phyloP scores from a whole-genome alignment of 2,888 invertebrate genomes.

The Temnothorax ravouxi region DNA sequence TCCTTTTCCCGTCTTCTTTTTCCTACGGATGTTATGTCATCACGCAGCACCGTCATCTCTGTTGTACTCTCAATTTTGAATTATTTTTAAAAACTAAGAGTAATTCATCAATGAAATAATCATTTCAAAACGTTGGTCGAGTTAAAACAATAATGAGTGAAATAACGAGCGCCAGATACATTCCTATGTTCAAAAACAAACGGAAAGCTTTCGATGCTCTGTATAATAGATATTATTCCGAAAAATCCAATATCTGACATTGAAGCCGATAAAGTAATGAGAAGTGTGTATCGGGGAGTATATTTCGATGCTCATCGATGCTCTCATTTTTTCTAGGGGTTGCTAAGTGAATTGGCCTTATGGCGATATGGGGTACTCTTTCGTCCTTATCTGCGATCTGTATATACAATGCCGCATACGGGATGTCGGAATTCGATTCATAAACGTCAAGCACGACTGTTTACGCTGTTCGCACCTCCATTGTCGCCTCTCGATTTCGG shows the following conservation, averaged over 20 bases:
- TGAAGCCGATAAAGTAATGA: neutral
- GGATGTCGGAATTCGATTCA: conserved; percentile 80
- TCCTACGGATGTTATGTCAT: neutral
- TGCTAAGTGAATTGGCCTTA: conserved; percentile 2
- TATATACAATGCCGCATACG: conserved; percentile 17
- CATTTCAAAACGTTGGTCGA: neutral
- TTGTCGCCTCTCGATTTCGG: conserved; percentile 59
- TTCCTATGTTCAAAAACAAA: neutral
- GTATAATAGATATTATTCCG: neutral
- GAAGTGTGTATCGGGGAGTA: neutral
- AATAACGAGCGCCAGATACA: neutral
- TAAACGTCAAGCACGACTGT: conserved; percentile 76
- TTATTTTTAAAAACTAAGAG: neutral
- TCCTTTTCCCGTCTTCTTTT: neutral
- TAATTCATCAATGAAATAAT: neutral
- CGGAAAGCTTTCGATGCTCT: neutral
- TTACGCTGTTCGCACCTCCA: conserved; percentile 62
- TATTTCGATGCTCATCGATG: neutral
- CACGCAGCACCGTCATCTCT: neutral
- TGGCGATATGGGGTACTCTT: conserved; percentile 4
- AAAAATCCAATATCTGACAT: neutral
- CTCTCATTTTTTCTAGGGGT: conserved; percentile 3
- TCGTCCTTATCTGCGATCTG: conserved; percentile 42
- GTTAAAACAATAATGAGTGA: neutral
- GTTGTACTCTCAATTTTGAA: neutral